Conservation (phyloP, 2,888 invertebrate species). For the Asteroscopus sphinx region DNA sequence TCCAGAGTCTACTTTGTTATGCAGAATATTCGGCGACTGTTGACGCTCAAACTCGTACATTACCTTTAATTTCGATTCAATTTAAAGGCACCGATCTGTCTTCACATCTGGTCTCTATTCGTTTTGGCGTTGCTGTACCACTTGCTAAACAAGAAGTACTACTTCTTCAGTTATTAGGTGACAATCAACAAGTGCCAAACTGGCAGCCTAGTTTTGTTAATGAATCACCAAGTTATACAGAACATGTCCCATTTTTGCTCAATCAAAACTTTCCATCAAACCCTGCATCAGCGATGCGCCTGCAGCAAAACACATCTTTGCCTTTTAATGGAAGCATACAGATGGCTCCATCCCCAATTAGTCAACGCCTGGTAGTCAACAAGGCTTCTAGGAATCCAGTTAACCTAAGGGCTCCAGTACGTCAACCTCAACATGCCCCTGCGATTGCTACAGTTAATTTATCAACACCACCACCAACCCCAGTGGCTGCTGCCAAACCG, state of each 20-base stretch:
- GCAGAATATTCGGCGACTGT: conserved; percentile 78
- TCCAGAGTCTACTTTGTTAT: conserved; percentile 82
- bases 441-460: conserved; percentile 41
- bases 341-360: conserved; percentile 69
- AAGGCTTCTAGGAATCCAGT: conserved; percentile 77
- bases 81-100: conserved; percentile 86
- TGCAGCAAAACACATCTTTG: conserved; percentile 76
- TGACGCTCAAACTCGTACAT: conserved; percentile 77
- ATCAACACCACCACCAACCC: conserved; percentile 47
- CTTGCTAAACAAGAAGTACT: conserved; percentile 85
- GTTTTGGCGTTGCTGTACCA: conserved; percentile 83
- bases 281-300: conserved; percentile 82
- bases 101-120: conserved; percentile 79
- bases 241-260: conserved; percentile 82
- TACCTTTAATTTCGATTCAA: conserved; percentile 83
- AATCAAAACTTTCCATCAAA: conserved; percentile 85
- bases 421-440: conserved; percentile 74
- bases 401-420: conserved; percentile 75
- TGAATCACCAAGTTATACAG: conserved; percentile 73
- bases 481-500: conserved; percentile 64
- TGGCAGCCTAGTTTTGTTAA: conserved; percentile 73
- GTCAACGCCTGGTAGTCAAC: conserved; percentile 77
- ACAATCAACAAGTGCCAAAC: conserved; percentile 67
- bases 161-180: conserved; percentile 68
- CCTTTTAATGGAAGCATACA: conserved; percentile 77